phyloP scores from a whole-genome alignment of 2,113 vertebrate genomes.

The Macquaria australasica region DNA sequence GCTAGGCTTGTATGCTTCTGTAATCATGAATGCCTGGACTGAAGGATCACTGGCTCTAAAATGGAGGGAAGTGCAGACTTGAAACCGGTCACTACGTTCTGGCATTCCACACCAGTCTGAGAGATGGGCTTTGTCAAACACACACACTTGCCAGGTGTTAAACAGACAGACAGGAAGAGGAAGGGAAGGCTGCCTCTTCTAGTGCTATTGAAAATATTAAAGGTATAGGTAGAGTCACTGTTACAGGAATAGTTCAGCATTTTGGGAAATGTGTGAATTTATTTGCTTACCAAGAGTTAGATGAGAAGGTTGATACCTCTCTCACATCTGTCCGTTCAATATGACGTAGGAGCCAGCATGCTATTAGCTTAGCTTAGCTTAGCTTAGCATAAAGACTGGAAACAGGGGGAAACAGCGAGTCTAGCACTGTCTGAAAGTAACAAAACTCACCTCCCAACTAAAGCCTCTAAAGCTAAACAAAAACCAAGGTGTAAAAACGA shows the following conservation, averaged over 20 bases:
- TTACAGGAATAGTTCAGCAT: neutral
- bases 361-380: neutral
- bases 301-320: neutral
- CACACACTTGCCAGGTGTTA: constrained; percentile 56
- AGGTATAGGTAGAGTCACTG: neutral
- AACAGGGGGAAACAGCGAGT: neutral
- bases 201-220: neutral
- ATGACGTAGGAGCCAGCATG: neutral
- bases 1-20: constrained; percentile 4
- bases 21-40: constrained; percentile 13
- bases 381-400: neutral
- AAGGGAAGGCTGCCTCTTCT: constrained; percentile 6
- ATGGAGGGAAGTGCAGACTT: constrained; percentile 16
- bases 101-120: constrained; percentile 79
- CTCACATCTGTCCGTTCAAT: neutral
- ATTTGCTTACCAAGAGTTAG: neutral
- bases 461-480: neutral
- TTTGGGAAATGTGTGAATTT: neutral
- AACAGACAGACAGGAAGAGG: constrained; percentile 52
- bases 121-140: constrained; percentile 76
- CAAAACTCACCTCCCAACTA: neutral
- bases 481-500: neutral
- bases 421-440: neutral
- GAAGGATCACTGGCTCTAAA: constrained; percentile 28
- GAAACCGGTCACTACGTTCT: constrained; percentile 34